Percentiles rank a stretch among this genome's conserved stretches.
Conservation (phyloP, 1,140 invertebrate genomes). For the Bombus soroeensis region DNA sequence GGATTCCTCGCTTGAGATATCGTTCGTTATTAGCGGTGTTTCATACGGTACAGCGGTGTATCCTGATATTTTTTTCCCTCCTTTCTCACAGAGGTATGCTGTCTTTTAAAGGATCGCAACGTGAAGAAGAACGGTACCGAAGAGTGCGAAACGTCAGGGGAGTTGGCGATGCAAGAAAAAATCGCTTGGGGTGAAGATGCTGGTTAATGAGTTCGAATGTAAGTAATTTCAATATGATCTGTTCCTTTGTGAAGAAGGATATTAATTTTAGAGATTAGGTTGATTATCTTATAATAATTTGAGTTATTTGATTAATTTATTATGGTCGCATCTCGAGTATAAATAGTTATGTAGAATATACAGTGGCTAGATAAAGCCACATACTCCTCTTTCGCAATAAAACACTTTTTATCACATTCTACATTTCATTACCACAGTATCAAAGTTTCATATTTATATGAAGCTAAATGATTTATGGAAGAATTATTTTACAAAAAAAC, state of each 20-base stretch:
- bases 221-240: background rate
- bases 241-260: background rate
- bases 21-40: constrained; percentile 45
- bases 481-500: no score
- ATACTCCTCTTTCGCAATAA: no score
- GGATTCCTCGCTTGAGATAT: constrained; percentile 35
- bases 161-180: background rate
- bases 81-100: background rate
- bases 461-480: no score
- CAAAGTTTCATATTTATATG: no score
- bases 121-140: background rate
- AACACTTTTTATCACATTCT: no score
- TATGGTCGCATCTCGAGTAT: no score
- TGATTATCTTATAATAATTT: no score
- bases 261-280: background rate
- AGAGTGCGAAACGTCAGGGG: background rate
- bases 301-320: no score
- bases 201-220: background rate
- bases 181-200: background rate
- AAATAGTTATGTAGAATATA: no score
- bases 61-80: background rate
- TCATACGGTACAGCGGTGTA: background rate
- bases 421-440: no score
- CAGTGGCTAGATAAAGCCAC: no score
- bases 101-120: background rate